Evolutionary conservation across 2,113 vertebrate genomes (phyloP).

Genomic region (Pyrgilauda ruficollis): DNA sequence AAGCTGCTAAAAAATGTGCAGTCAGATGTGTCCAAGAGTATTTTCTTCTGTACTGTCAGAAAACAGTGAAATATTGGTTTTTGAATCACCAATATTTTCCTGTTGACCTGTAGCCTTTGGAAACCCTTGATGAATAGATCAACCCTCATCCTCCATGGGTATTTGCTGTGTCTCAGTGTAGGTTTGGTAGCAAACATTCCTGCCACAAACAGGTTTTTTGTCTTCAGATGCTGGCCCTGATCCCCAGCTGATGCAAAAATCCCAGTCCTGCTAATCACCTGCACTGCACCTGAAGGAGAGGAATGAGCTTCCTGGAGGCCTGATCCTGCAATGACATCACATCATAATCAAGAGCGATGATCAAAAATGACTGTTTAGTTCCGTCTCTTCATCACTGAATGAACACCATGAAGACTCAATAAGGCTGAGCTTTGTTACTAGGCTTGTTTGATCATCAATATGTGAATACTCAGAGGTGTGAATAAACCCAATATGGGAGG

Average conservation of each 20-base stretch:
- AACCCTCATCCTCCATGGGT: not conserved
- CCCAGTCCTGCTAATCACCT: not conserved
- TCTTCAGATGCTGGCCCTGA: not conserved
- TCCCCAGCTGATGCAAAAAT: not conserved
- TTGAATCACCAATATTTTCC: not conserved
- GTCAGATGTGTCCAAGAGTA: not conserved
- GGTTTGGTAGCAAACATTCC: not conserved
- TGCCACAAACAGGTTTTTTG: not conserved
- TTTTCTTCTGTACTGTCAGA: not conserved
- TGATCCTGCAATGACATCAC: not conserved
- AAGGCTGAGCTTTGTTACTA: not conserved
- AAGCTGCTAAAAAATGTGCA: not conserved
- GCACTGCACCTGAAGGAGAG: not conserved
- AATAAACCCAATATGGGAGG: not conserved
- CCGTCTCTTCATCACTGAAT: not conserved
- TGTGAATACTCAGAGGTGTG: not conserved
- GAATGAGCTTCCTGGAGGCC: not conserved
- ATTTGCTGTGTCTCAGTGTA: not conserved
- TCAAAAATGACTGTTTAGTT: not conserved
- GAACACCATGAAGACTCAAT: not conserved
- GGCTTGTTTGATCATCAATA: not conserved
- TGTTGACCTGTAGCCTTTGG: not conserved
- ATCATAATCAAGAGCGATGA: rapidly evolving
- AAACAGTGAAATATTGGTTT: not conserved
- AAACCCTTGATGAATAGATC: not conserved